Evolutionary conservation across 2,888 invertebrate species (phyloP), one percentile per base, ranked within the genome.

Genomic region (Hipparchia semele): DNA sequence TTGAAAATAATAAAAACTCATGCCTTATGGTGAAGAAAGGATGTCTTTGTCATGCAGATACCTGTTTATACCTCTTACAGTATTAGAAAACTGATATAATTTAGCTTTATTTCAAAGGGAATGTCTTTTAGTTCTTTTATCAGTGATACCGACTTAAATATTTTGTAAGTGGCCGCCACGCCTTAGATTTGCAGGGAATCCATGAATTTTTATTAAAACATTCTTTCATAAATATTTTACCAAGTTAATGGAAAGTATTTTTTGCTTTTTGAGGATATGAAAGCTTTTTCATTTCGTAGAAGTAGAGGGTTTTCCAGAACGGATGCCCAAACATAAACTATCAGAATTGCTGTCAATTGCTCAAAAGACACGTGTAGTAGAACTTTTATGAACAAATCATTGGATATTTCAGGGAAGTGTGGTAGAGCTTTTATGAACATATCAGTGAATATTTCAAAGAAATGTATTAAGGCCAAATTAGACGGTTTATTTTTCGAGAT

Each of bases 121-220:
- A 0, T 13, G 6, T 45, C n/a, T 12, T 12, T 12, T 6, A 61
- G 2, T 12, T 64, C 23, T 49, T 23, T 13, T 51, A 64, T 64
- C 64, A 51, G 46, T 9, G 64, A 3, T 9, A 6, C 64, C 10
- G 68, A 60, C 60, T 68, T 68, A 12, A 68, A 68, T 68, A 68
- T 60, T 64, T 68, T 68, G 68, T 68, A 68, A 68, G 68, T 68
- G 68, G 68, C 51, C 46, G n/a, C 23, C 51, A n/a, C 68, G 60
- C 68, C 68, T 68, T 68, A 68, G 60, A 68, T 68, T 68, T 68
- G 59, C 59, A 23, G 68, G 59, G 68, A 68, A 68, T 68, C 60
- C 59, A 68, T 68, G 68, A 68, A 68, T 68, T 68, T 68, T 68
- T 68, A 68, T 60, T 68, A 60, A 68, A 68, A 68, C 68, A 68